A percentile compares a stretch with the other conserved stretches of the same genome.
These are phyloP conservation scores for Stichodactyla mertensii DNA, from an alignment of 64 coral and sea anemone species.

Conservation along the genomic window DNA sequence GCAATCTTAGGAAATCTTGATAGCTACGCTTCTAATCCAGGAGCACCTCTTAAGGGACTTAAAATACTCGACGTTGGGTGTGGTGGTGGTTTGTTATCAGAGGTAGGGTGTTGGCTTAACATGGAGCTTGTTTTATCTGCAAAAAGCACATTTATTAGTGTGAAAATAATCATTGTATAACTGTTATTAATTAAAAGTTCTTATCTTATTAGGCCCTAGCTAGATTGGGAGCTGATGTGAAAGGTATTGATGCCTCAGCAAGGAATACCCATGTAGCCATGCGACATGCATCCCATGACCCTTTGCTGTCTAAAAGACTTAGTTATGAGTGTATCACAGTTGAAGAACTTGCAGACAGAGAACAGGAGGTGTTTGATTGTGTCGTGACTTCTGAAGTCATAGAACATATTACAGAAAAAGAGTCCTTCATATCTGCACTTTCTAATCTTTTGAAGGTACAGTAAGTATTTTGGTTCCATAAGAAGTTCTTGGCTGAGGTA, in stretches of 20 bases:
- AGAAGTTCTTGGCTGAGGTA: not conserved
- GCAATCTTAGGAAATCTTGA: constrained; percentile 45
- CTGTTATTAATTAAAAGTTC: not conserved
- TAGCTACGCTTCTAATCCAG: not conserved
- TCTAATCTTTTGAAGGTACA: constrained; percentile 63
- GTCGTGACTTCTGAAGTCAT: constrained; percentile 93
- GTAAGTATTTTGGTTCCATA: not conserved
- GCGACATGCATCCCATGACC: constrained; percentile 72
- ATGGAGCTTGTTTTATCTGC: too few relatives aligned
- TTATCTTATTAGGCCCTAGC: constrained; percentile 67
- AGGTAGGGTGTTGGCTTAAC: constrained; percentile 25
- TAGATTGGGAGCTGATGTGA: constrained; percentile 88
- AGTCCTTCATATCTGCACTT: constrained; percentile 63
- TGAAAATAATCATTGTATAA: not conserved
- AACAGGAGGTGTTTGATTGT: constrained; percentile 71
- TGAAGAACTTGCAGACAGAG: constrained; percentile 61
- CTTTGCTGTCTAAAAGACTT: constrained; percentile 38
- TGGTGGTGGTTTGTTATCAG: constrained; percentile 86
- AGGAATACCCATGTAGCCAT: constrained; percentile 71
- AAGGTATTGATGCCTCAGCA: constrained; percentile 88
- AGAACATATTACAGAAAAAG: constrained; percentile 86
- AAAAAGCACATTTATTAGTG: too few relatives aligned
- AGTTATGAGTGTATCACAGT: constrained; percentile 69
- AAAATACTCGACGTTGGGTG: constrained; percentile 88
- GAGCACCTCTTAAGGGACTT: constrained; percentile 53